Evolutionary conservation across 2,888 invertebrate species (phyloP).

Genomic region (Escarpia spicata): DNA sequence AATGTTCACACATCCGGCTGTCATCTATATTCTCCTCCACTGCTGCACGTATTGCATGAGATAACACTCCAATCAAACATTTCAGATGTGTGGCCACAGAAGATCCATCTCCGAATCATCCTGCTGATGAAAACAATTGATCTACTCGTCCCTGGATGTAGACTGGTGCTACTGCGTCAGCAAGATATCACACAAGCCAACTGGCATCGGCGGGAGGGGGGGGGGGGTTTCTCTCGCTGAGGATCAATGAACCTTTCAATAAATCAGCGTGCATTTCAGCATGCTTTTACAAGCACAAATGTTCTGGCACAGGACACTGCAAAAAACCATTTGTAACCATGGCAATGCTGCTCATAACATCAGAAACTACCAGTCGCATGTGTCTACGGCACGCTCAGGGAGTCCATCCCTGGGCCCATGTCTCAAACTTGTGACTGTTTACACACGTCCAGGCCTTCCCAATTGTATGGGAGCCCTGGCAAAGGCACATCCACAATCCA

Average conservation of each 20-base stretch:
- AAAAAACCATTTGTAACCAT: neutral
- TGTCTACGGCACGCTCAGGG: neutral
- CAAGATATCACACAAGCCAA: neutral
- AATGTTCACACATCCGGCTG: neutral
- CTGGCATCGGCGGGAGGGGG: neutral
- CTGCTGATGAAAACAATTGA: neutral
- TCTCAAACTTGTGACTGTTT: too few relatives aligned
- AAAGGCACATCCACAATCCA: neutral
- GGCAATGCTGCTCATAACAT: neutral
- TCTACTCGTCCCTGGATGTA: neutral
- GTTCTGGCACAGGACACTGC: neutral
- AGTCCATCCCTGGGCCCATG: neutral
- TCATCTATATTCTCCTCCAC: neutral
- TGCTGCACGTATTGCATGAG: neutral
- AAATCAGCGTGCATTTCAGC: neutral
- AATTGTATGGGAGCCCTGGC: too few relatives aligned
- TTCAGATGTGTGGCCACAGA: neutral
- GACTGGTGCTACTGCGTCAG: neutral
- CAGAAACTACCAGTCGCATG: neutral
- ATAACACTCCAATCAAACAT: neutral
- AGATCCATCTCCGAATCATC: neutral
- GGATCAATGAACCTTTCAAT: neutral
- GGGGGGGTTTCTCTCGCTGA: neutral
- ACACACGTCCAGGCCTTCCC: too few relatives aligned
- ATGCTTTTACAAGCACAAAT: neutral